Evolutionary conservation across 2,113 vertebrate species (phyloP).

Genomic region (Thunnus thynnus): DNA sequence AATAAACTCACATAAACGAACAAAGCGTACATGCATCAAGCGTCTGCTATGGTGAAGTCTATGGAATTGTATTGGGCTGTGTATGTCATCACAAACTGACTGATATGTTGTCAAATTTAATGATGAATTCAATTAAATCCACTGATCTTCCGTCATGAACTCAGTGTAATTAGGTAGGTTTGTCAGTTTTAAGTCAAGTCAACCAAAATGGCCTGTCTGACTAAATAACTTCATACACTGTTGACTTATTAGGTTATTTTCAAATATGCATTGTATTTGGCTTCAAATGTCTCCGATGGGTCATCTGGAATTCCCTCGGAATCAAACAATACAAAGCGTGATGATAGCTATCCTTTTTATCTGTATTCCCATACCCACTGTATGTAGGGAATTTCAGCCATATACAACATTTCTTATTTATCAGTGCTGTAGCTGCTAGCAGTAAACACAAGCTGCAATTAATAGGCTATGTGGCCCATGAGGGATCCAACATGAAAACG

Average conservation of each 20-base stretch:
- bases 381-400: too few relatives aligned
- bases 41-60: not conserved
- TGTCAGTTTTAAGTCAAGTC: not conserved
- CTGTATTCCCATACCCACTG: too few relatives aligned
- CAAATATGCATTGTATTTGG: not conserved
- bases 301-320: too few relatives aligned
- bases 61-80: not conserved
- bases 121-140: not conserved
- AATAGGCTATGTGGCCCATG: too few relatives aligned
- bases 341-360: too few relatives aligned
- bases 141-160: not conserved
- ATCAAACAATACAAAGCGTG: too few relatives aligned
- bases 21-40: not conserved
- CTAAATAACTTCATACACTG: not conserved
- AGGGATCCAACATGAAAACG: too few relatives aligned
- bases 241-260: not conserved
- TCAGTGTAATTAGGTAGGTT: not conserved
- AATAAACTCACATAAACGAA: not conserved
- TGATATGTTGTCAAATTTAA: too few relatives aligned
- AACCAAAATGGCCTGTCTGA: not conserved
- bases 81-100: not conserved
- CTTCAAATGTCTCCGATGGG: not conserved
- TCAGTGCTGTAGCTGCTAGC: too few relatives aligned
- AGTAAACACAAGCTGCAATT: too few relatives aligned
- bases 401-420: too few relatives aligned